phyloP scores from a whole-genome alignment of 2,113 vertebrate species.

The Formicarius rufipectus region DNA sequence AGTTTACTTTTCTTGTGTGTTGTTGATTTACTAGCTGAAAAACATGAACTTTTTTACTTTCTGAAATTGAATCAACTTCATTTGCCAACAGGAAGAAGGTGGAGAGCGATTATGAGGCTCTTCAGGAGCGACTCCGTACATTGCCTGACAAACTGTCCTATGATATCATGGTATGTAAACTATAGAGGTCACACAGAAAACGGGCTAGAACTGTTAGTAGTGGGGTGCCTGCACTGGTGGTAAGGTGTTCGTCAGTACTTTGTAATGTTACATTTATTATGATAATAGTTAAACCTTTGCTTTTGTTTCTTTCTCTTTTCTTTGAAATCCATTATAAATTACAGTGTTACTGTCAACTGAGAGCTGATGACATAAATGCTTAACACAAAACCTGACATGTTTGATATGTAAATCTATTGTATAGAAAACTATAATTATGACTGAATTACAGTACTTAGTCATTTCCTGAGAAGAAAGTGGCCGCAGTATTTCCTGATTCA shows the following conservation, averaged over 20 bases:
- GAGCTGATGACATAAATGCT: constrained; percentile 48
- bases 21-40: not conserved
- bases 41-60: not conserved
- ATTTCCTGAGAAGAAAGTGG: constrained; percentile 60
- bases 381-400: constrained; percentile 45
- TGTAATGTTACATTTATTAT: not conserved
- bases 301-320: constrained; percentile 25
- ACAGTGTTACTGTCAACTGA: constrained; percentile 17
- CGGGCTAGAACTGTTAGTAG: not conserved
- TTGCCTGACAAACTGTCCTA: constrained; percentile 89
- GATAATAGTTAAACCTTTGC: constrained; percentile 17
- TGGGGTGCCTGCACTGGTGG: not conserved
- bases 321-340: constrained; percentile 45
- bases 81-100: constrained; percentile 87
- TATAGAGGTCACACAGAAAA: not conserved
- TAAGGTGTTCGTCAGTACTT: not conserved
- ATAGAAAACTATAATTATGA: constrained; percentile 57
- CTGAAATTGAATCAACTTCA: not conserved
- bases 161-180: constrained; percentile 87
- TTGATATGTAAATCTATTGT: constrained; percentile 56
- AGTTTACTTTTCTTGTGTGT: not conserved
- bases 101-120: constrained; percentile 87
- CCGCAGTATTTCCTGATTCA: constrained; percentile 53
- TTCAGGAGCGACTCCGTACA: constrained; percentile 85
- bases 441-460: constrained; percentile 46